Evolutionary conservation across 2,113 vertebrate species (phyloP).

Genomic region (Actenoides lindsayi): DNA sequence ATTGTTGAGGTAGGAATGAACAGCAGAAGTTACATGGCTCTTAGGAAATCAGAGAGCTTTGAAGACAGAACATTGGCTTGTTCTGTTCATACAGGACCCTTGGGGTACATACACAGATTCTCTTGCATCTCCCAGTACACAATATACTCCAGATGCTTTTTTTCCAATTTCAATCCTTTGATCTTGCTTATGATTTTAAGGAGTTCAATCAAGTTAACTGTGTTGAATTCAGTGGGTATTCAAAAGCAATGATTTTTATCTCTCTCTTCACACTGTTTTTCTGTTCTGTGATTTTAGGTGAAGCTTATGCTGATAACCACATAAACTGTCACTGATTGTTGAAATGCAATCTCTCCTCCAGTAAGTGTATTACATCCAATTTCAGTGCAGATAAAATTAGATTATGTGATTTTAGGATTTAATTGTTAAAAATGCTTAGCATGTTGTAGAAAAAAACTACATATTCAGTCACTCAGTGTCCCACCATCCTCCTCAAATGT

Average conservation of each 20-base stretch:
- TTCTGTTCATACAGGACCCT: background rate
- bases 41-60: background rate
- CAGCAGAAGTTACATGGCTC: background rate
- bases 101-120: background rate
- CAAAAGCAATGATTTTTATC: background rate
- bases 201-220: background rate
- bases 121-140: background rate
- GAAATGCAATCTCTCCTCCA: background rate
- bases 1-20: background rate
- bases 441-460: rapidly evolving
- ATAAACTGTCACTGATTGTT: background rate
- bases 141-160: no score
- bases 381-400: background rate
- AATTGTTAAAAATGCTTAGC: rapidly evolving
- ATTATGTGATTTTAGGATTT: rapidly evolving
- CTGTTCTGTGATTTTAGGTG: background rate
- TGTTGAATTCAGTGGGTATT: background rate
- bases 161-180: background rate
- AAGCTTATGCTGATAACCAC: background rate
- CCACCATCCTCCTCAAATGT: background rate
- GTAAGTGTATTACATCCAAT: no score
- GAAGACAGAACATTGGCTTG: background rate
- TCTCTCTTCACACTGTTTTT: background rate
- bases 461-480: background rate
- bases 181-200: background rate